A percentile compares a stretch with the other conserved stretches of the same genome.
Conservation (phyloP, 2,113 vertebrate genomes). For the Aphyosemion australe region DNA sequence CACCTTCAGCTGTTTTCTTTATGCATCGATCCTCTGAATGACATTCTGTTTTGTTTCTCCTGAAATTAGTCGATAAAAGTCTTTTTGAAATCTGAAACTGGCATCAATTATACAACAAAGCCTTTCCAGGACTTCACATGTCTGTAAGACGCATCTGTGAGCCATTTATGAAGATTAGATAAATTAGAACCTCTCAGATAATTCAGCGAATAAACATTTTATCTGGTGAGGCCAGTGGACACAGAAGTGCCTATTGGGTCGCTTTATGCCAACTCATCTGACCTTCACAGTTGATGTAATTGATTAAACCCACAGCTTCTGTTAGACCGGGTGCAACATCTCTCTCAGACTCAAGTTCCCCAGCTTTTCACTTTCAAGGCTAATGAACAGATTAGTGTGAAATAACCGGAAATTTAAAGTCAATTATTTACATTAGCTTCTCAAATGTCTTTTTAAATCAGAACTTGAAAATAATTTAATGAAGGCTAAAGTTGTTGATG, state of each 20-base stretch:
- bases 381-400: too few relatives aligned
- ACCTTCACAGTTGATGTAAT: background rate
- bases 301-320: background rate
- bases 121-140: conserved; percentile 5
- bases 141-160: background rate
- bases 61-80: background rate
- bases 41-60: background rate
- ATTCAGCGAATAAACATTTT: background rate
- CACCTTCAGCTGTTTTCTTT: background rate
- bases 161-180: background rate
- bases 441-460: too few relatives aligned
- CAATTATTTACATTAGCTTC: too few relatives aligned
- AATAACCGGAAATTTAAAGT: too few relatives aligned
- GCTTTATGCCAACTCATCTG: background rate
- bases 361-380: too few relatives aligned
- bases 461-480: too few relatives aligned
- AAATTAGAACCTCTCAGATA: background rate
- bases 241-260: background rate
- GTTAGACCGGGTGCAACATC: too few relatives aligned
- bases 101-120: conserved; percentile 10
- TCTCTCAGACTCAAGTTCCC: background rate
- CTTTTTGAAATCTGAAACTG: conserved; percentile 4
- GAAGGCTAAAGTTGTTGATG: too few relatives aligned
- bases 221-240: background rate
- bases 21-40: conserved; percentile 1